Evolutionary conservation across 2,888 invertebrate species (phyloP), one percentile per base, ranked within the genome.

Genomic region (Ethmia dodecea): DNA sequence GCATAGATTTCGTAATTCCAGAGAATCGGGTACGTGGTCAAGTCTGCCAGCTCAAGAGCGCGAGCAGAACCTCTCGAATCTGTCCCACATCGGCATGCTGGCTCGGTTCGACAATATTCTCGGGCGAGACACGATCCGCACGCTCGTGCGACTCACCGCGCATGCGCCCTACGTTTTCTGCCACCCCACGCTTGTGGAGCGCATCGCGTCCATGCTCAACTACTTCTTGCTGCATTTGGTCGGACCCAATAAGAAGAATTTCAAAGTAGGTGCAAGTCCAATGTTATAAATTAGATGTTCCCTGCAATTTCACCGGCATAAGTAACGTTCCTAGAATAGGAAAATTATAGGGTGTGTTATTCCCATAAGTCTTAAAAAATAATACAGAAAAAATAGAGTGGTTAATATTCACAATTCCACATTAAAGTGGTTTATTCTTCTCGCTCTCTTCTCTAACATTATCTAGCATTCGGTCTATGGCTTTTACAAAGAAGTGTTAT

Each of bases 161-260:
- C 84, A 94, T 91, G 65, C 92, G 87, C 67, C 92, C 83, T 74
- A 67, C 28, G 94, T 97, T 28, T 97, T 98, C 79, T 96, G 95
- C 48, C 96, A 97, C 67, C 89, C 92, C 25, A 94, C 95, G 5
- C 93, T 98, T 87, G 96, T 97, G 1, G 97, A 98, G 65, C 88
- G 98, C 15, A 93, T 98, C 39, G 96, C 97, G 0, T 92, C 95
- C 6, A 98, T 98, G 98, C 89, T 98, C 37, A 98, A 98, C 81
- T 97, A 98, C 77, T 96, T 98, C 70, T 78, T 98, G 16, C 77
- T 93, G 29, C 92, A 96, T 71, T 84, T 98, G 40, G 97, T 96
- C 8, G 96, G 96, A 0, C 96, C 97, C 0, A 96, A 96, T 57
- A 94, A 95, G 72, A 94, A 94, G 56, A 95, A 95, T 63, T 93